Percentiles rank a stretch among this genome's conserved stretches.
Conservation (phyloP, 2,888 invertebrate species). For the Hedychridium roseum region DNA sequence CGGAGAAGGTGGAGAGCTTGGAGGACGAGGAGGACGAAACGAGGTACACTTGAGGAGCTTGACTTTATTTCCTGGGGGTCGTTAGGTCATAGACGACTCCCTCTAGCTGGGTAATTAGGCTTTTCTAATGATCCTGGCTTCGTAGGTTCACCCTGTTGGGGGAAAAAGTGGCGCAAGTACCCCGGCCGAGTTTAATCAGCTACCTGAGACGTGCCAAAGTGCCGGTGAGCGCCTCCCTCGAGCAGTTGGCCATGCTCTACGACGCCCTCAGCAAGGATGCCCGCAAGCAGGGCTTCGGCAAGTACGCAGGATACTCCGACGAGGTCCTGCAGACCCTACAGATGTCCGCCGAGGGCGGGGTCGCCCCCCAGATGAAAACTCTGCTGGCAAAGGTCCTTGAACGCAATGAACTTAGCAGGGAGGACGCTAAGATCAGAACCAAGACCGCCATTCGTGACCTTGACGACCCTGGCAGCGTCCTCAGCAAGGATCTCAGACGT, state of each 20-base stretch:
- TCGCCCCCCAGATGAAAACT: constrained; percentile 68
- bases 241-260: constrained; percentile 70
- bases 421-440: constrained; percentile 69
- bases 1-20: constrained; percentile 36
- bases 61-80: too few species aligned
- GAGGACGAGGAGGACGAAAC: constrained; percentile 52
- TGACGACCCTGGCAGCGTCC: constrained; percentile 67
- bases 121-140: neutral
- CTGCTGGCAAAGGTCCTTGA: constrained; percentile 70
- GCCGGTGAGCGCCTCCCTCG: constrained; percentile 69
- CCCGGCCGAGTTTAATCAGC: constrained; percentile 52
- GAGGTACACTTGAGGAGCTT: constrained; percentile 44
- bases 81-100: neutral
- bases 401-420: constrained; percentile 68
- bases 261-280: constrained; percentile 74
- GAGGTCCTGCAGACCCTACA: constrained; percentile 67
- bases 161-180: constrained; percentile 54
- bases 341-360: constrained; percentile 68
- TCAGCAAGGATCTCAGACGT: constrained; percentile 69
- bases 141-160: constrained; percentile 52
- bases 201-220: constrained; percentile 65
- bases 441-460: constrained; percentile 68
- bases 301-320: constrained; percentile 72
- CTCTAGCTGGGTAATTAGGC: too few species aligned
- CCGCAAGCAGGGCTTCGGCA: constrained; percentile 70